A percentile compares a stretch with the other conserved stretches of the same genome.
Conservation (phyloP, 2,797 vertebrate genomes). For the Aselliscus stoliczkanus region DNA sequence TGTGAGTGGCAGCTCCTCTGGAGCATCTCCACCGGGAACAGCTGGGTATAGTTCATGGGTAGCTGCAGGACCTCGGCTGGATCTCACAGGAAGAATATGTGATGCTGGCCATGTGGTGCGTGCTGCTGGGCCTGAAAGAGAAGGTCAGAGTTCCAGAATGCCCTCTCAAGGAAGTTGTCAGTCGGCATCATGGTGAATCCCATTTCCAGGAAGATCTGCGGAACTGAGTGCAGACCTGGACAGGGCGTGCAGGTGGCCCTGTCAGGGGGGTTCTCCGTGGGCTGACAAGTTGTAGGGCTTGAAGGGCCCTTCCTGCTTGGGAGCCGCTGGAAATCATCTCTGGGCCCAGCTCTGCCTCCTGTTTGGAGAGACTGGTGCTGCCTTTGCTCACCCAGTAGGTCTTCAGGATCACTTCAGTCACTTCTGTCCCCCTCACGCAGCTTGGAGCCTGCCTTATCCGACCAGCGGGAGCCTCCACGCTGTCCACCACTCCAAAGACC, state of each 20-base stretch:
- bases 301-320: constrained; percentile 84
- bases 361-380: constrained; percentile 84
- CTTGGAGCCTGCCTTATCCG: constrained; percentile 66
- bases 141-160: constrained; percentile 95
- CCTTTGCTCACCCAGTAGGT: constrained; percentile 91
- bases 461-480: constrained; percentile 83
- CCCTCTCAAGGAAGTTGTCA: constrained; percentile 91
- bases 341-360: constrained; percentile 90
- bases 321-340: constrained; percentile 92
- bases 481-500: constrained; percentile 83
- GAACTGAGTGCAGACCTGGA: constrained; percentile 92
- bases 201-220: constrained; percentile 94
- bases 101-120: constrained; percentile 90
- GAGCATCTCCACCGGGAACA: fast-evolving
- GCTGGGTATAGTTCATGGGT: fast-evolving
- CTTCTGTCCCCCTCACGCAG: constrained; percentile 89
- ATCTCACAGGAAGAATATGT: constrained; percentile 93
- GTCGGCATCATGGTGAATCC: constrained; percentile 93
- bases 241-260: constrained; percentile 90
- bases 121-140: constrained; percentile 94
- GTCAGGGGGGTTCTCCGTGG: constrained; percentile 85
- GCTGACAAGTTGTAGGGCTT: constrained; percentile 91
- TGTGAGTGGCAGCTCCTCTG: fast-evolving
- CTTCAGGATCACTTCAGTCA: constrained; percentile 89
- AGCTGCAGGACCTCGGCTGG: not conserved